Percentiles rank a stretch among this genome's conserved stretches.
Evolutionary conservation across 2,113 vertebrate genomes (phyloP).

Genomic region (Urocitellus parryii): DNA sequence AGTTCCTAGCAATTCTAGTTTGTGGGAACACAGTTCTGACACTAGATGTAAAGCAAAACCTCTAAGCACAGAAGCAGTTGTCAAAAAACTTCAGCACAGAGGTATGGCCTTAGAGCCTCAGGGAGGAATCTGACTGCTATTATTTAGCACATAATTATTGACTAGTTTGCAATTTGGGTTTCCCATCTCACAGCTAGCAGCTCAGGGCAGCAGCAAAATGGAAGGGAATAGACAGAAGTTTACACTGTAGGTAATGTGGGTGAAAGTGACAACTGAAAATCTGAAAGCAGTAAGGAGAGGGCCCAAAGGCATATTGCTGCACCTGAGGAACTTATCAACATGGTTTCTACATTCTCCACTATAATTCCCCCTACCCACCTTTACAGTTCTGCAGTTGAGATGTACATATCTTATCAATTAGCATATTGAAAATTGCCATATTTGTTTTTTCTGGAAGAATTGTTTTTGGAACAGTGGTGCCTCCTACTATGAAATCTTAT

Average conservation of each 20-base stretch:
- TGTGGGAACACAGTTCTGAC: not conserved
- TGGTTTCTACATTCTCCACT: not conserved
- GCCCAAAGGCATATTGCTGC: not conserved
- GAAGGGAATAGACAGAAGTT: not conserved
- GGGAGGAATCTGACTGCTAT: constrained; percentile 37
- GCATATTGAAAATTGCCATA: not conserved
- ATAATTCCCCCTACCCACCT: not conserved
- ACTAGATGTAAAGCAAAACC: not conserved
- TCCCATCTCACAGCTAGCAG: constrained; percentile 5
- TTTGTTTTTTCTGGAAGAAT: not conserved
- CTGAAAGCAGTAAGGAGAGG: not conserved
- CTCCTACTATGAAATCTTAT: not conserved
- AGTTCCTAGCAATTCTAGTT: constrained; percentile 42
- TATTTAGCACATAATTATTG: constrained; percentile 67
- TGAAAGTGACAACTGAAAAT: not conserved
- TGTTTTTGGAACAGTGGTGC: not conserved
- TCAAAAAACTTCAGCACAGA: constrained; percentile 8
- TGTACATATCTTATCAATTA: not conserved
- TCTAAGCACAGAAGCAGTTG: not conserved
- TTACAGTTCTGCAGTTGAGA: not conserved
- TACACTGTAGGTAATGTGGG: not conserved
- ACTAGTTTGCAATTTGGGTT: not conserved
- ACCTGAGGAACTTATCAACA: not conserved
- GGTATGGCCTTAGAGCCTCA: not conserved
- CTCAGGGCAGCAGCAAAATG: not conserved